Evolutionary conservation across 2,113 vertebrate genomes (phyloP), one percentile per base, ranked within the genome.

Genomic region (Gallinago undulata): DNA sequence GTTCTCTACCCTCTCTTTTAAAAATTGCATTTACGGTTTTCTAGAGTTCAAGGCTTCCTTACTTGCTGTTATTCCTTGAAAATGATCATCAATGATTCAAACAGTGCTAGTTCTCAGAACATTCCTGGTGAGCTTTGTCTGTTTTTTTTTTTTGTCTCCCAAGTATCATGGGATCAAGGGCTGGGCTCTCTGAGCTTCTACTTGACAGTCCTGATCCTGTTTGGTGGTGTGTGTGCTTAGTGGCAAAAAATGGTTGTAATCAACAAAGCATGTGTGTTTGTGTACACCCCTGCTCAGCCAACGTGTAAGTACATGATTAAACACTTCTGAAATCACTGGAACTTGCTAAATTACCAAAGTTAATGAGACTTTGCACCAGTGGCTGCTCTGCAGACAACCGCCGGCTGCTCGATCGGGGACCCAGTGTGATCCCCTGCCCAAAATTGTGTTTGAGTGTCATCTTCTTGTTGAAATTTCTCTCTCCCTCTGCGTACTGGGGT

Each of bases 401-500:
- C 60, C 8, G n/a, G 3, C 60, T 48, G 43, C 79, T 92, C 16
- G 13, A 19, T 4, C 2, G 5, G 75, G 64, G 41, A 41, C 33
- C 41, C 4, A 35, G 14, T 56, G 47, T 24, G 41, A 17, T 55
- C 19, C 33, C 8, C 15, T 45, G 74, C 57, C 64, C 69, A 57
- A 35, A 41, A 5, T 16, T 22, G n/a, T 15, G 19, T 50, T 69
- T 19, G 55, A 27, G 17, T 9, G 13, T 30, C 25, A 8, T 4
- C 28, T 28, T 37, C 39, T 47, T 31, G 37, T 23, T 45, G 78
- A 74, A 11, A 62, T 3, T 73, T 10, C 0, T 28, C 25, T 30
- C 25, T 53, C 39, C 35, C 21, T 17, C 27, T 27, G 64, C 23
- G 0, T 45, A 0, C 11, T 3, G 19, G 35, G 6, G 4, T 12